Evolutionary conservation across 2,113 vertebrate species (phyloP).

Genomic region (Apeltes quadracus): DNA sequence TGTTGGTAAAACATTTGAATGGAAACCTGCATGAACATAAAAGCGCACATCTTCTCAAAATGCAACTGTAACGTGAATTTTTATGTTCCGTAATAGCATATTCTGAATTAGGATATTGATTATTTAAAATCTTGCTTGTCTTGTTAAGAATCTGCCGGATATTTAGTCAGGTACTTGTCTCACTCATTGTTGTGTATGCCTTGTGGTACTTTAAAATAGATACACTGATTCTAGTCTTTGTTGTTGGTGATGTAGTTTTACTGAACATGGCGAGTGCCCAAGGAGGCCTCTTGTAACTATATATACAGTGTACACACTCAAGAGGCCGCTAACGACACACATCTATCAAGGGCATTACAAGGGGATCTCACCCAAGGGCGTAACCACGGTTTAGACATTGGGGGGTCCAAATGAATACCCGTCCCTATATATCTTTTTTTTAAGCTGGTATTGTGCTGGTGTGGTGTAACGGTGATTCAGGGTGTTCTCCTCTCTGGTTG

Average conservation of each 20-base stretch:
- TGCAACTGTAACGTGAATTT: not conserved
- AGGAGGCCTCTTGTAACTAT: not conserved
- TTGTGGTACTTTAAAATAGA: not conserved
- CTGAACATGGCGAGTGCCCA: not conserved
- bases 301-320: not conserved
- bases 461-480: too few relatives aligned
- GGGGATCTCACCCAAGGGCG: not conserved
- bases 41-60: not conserved
- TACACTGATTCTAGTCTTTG: not conserved
- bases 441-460: too few relatives aligned
- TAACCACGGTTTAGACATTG: too few relatives aligned
- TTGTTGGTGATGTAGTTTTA: not conserved
- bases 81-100: not conserved
- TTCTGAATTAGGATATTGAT: not conserved
- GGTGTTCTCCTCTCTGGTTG: too few relatives aligned
- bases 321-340: not conserved
- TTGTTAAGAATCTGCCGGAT: not conserved
- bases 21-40: not conserved
- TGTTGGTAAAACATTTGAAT: not conserved
- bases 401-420: too few relatives aligned
- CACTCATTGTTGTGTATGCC: not conserved
- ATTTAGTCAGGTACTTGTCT: not conserved
- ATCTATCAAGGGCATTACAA: not conserved
- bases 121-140: not conserved
- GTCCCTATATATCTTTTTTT: too few relatives aligned